A percentile compares a stretch with the other conserved stretches of the same genome.
phyloP scores from a whole-genome alignment of 1,140 invertebrate genomes.

The Carcinoscorpius rotundicauda region DNA sequence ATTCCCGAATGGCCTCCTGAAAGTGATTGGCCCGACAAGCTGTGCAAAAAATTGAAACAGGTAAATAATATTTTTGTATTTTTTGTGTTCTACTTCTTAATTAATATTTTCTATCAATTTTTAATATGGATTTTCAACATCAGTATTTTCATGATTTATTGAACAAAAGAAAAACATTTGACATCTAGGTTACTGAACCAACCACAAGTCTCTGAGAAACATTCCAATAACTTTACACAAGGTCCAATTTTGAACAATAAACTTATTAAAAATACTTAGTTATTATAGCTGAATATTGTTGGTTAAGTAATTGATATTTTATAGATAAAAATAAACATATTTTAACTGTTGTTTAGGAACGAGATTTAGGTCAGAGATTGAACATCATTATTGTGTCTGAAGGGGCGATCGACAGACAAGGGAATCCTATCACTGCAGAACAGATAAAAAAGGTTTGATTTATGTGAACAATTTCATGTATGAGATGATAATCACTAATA shows the following conservation, averaged over 20 bases:
- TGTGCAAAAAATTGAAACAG: conserved; percentile 84
- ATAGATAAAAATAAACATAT: neutral
- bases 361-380: conserved; percentile 78
- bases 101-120: too few species aligned
- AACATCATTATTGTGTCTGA: conserved; percentile 99
- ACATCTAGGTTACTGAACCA: too few species aligned
- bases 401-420: conserved; percentile 90
- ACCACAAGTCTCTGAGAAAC: too few species aligned
- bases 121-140: too few species aligned
- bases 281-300: too few species aligned
- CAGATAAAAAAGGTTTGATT: conserved; percentile 50
- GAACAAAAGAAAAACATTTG: too few species aligned
- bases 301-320: neutral
- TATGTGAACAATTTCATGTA: neutral
- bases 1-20: conserved; percentile 94
- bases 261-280: too few species aligned
- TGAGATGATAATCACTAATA: too few species aligned
- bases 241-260: too few species aligned
- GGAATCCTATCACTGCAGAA: conserved; percentile 85
- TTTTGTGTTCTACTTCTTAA: too few species aligned
- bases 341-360: conserved; percentile 48
- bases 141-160: too few species aligned
- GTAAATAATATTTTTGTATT: conserved; percentile 41
- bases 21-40: conserved; percentile 74
- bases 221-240: too few species aligned